Conservation (phyloP, 2,888 invertebrate genomes). For the Epirrhoe alternata region DNA sequence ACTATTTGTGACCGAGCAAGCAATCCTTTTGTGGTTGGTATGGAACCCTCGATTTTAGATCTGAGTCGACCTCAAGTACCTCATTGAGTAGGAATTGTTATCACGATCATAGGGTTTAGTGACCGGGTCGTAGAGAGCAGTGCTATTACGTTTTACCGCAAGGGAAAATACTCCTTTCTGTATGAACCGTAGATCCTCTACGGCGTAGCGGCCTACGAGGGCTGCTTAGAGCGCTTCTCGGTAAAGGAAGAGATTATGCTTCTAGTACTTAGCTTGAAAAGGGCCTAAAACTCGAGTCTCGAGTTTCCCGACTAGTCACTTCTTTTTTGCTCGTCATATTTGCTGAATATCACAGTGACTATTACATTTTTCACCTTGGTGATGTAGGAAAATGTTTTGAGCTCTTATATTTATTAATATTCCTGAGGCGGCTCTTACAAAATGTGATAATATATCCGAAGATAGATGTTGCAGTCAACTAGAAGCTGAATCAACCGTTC, state of each 20-base stretch:
- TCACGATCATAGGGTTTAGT: constrained; percentile 18
- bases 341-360: neutral
- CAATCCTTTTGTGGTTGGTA: constrained; percentile 22
- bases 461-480: too few relatives aligned
- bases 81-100: constrained; percentile 22
- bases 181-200: constrained; percentile 10
- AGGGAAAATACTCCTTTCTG: neutral
- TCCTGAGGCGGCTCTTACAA: too few relatives aligned
- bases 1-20: constrained; percentile 22
- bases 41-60: constrained; percentile 17
- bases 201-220: neutral
- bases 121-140: constrained; percentile 4
- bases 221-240: constrained; percentile 2
- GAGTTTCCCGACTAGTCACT: neutral
- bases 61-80: constrained; percentile 17
- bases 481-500: too few relatives aligned
- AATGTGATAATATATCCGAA: too few relatives aligned
- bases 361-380: neutral
- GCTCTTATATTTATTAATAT: neutral
- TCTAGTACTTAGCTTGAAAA: constrained; percentile 14
- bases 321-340: neutral
- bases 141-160: constrained; percentile 11
- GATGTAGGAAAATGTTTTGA: neutral
- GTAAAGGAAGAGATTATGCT: constrained; percentile 13
- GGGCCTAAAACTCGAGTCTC: constrained; percentile 1